Conservation (phyloP, 2,797 vertebrate species). For the Brotula barbata region DNA sequence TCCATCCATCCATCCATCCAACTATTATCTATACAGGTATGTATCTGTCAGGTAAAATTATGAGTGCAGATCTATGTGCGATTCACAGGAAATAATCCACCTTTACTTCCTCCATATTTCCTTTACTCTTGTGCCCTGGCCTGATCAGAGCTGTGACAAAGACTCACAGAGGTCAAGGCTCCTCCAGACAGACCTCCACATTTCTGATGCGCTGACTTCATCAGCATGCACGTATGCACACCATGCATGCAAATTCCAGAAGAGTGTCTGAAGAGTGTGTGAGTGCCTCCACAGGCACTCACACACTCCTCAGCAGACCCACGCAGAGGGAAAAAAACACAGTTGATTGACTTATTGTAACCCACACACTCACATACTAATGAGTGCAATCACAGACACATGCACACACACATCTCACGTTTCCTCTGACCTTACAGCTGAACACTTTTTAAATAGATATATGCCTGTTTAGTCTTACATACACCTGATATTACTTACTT, state of each 20-base stretch:
- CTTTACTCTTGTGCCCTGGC: constrained; percentile 54
- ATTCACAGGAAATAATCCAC: constrained; percentile 43
- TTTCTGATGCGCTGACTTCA: constrained; percentile 60
- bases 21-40: no score
- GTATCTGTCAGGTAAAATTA: no score
- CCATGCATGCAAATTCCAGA: constrained; percentile 42
- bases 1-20: no score
- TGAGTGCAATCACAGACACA: constrained; percentile 9
- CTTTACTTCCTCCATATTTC: constrained; percentile 46
- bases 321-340: constrained; percentile 11
- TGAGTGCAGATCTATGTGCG: neutral
- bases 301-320: neutral
- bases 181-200: constrained; percentile 52
- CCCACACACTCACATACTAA: constrained; percentile 16
- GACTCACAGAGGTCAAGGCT: constrained; percentile 64
- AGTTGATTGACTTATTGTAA: constrained; percentile 39
- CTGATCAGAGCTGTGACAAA: constrained; percentile 60
- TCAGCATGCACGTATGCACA: constrained; percentile 51
- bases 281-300: constrained; percentile 13
- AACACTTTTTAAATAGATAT: no score
- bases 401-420: neutral
- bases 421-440: neutral
- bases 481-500: no score
- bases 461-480: no score
- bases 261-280: constrained; percentile 11